Percentiles rank a stretch among this genome's conserved stretches.
These are phyloP conservation scores for Antennarius maculatus DNA, from an alignment of 2,797 vertebrate species.

Conservation along the genomic window DNA sequence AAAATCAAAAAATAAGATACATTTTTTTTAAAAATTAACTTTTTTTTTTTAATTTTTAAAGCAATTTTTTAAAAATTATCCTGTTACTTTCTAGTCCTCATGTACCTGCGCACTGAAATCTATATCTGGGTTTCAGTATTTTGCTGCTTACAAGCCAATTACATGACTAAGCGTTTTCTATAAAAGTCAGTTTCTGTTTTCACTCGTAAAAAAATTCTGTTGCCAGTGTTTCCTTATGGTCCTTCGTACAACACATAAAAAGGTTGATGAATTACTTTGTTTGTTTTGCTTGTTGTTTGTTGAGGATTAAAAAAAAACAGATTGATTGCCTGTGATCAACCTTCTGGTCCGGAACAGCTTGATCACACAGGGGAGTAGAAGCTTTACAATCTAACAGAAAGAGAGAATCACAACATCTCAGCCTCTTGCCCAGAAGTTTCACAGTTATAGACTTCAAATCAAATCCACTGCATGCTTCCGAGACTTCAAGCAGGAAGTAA, in stretches of 20 bases:
- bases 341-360: constrained; percentile 19
- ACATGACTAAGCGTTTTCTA: constrained; percentile 14
- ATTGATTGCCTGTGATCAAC: constrained; percentile 26
- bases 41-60: no score
- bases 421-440: constrained; percentile 40
- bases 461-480: constrained; percentile 59
- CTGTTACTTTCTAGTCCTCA: no score
- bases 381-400: constrained; percentile 47
- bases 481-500: constrained; percentile 56
- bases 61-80: no score
- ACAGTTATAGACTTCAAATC: constrained; percentile 65
- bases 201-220: neutral
- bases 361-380: constrained; percentile 35
- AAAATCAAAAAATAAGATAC: no score
- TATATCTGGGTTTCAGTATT: neutral
- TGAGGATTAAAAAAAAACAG: constrained; percentile 25
- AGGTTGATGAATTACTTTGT: constrained; percentile 7
- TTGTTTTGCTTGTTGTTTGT: constrained; percentile 6
- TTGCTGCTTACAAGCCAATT: constrained; percentile 32
- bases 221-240: constrained; percentile 23
- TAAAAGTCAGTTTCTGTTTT: constrained; percentile 7
- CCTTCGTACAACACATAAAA: constrained; percentile 13
- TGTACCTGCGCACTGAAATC: no score
- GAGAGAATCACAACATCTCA: constrained; percentile 43
- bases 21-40: no score